Conservation (phyloP, 2,888 invertebrate genomes). For the Mimas tiliae region DNA sequence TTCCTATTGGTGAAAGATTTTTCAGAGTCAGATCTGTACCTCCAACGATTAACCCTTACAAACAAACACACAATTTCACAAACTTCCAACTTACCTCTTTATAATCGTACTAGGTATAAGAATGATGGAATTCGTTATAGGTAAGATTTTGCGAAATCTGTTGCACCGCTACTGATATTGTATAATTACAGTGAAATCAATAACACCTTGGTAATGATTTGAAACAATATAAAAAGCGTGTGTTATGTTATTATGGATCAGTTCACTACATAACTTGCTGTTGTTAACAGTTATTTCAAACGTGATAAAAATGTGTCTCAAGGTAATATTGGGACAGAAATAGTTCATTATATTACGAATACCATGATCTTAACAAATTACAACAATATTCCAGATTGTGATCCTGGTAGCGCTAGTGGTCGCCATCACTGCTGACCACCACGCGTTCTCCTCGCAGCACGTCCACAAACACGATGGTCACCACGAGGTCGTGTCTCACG, state of each 20-base stretch:
- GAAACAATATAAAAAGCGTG: slow-evolving; percentile 32
- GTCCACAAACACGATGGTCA: slow-evolving; percentile 49
- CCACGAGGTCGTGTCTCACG: slow-evolving; percentile 37
- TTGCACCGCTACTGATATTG: slow-evolving; percentile 8
- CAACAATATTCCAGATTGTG: slow-evolving; percentile 15
- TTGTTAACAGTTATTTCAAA: background rate
- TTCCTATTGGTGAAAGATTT: too few species aligned
- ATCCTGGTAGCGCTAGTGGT: slow-evolving; percentile 35
- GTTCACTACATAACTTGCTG: slow-evolving; percentile 21
- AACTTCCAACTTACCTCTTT: too few species aligned
- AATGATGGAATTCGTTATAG: background rate
- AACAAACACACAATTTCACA: too few species aligned
- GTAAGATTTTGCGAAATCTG: slow-evolving; percentile 6
- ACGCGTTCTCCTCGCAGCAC: slow-evolving; percentile 50
- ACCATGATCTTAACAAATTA: background rate
- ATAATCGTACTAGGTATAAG: too few species aligned
- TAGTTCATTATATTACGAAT: background rate
- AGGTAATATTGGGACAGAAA: background rate
- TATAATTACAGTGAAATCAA: slow-evolving; percentile 26
- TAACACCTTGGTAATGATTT: slow-evolving; percentile 52
- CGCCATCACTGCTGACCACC: slow-evolving; percentile 37
- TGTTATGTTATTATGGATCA: slow-evolving; percentile 30
- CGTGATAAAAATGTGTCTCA: slow-evolving; percentile 18
- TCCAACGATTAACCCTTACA: too few species aligned
- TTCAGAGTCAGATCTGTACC: too few species aligned